Evolutionary conservation across 2,888 invertebrate species (phyloP), one percentile per base, ranked within the genome.

Genomic region (Fragum fragum): DNA sequence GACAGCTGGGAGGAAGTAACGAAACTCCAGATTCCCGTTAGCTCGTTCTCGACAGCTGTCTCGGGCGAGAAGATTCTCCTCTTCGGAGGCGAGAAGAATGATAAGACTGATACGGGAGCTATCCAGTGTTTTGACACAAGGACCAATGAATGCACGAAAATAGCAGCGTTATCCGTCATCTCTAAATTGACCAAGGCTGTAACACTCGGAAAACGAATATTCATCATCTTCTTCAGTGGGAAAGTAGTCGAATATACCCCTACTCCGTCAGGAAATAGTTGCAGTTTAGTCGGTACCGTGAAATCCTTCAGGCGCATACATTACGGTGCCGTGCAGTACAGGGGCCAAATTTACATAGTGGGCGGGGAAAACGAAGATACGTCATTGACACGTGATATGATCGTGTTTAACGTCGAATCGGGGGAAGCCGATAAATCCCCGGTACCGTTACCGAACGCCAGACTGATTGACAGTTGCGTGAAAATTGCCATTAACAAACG

Each of bases 1-100:
- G 92, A 90, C 63, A 78, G 84, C 36, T 90, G 90, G 90, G 85
- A 83, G 29, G 85, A 89, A 28, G 89, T 86, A 3, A 89, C 88
- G 0, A 81, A 89, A n/a, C 81, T 91, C 23, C 82, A 84, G 9
- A 85, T 87, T 5, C 90, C 90, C 0, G 90, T 91, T 29, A 91
- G 92, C 68, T 91, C 91, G 7, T 89, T 91, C 47, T 91, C 92
- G 9, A 90, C 91, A 61, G 90, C 91, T 7, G 89, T 91, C 0
- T 80, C 88, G 3, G 90, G 90, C 7, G 91, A 91, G 68, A 89
- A 86, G 32, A 90, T 92, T 29, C 87, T 87, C 29, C 84, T 91
- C 21, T 91, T 91, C 75, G 92, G 92, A 0, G 92, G 92, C 2
- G 91, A 91, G 74, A 91, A 89, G 73, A 91, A 91, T 69, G 91